phyloP scores from a whole-genome alignment of 2,113 vertebrate species.

The Spilogale gracilis region DNA sequence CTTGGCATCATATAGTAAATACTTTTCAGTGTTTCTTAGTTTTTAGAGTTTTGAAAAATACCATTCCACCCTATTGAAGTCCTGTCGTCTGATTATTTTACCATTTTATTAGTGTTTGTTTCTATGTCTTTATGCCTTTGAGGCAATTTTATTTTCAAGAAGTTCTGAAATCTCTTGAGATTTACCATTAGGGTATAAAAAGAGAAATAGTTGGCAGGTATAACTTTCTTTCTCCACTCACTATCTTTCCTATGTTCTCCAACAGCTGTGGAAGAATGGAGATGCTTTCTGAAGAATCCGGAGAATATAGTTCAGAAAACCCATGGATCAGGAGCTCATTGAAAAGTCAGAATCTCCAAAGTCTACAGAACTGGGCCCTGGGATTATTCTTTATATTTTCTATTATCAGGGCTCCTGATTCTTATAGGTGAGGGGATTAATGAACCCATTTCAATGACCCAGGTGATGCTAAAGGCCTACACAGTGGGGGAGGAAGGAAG shows the following conservation, averaged over 20 bases:
- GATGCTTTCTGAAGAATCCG: neutral
- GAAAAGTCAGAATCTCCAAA: neutral
- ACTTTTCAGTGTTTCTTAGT: neutral
- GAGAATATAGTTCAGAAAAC: neutral
- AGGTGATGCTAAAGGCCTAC: neutral
- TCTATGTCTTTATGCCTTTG: neutral
- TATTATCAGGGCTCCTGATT: neutral
- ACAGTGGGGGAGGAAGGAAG: neutral
- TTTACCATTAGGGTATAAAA: neutral
- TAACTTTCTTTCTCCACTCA: neutral
- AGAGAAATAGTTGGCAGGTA: neutral
- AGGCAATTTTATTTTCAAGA: neutral
- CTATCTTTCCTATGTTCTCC: neutral
- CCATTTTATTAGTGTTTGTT: neutral
- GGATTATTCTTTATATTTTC: neutral
- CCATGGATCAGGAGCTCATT: neutral
- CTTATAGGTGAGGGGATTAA: neutral
- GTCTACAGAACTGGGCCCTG: neutral
- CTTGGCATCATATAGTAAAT: neutral
- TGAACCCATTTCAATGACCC: neutral
- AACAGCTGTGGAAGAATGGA: neutral
- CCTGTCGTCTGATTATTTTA: neutral
- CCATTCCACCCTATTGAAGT: neutral
- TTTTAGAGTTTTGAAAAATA: neutral
- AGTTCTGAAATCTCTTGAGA: neutral